A percentile compares a stretch with the other conserved stretches of the same genome.
These are phyloP conservation scores for Chloromyia formosa DNA, from an alignment of 2,888 invertebrate genomes.

Conservation along the genomic window DNA sequence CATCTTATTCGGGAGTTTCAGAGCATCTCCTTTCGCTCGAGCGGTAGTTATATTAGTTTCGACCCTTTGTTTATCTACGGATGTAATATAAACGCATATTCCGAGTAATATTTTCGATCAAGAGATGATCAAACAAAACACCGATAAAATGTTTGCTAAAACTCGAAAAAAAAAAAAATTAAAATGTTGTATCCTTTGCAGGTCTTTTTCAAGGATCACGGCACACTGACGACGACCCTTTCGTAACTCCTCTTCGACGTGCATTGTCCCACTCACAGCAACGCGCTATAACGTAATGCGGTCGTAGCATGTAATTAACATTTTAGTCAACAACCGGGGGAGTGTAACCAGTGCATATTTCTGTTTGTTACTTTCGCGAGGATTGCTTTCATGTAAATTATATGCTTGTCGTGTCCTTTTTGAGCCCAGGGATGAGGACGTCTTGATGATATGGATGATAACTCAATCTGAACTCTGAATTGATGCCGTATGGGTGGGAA, in stretches of 20 bases:
- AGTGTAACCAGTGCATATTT: not conserved
- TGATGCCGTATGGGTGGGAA: not conserved
- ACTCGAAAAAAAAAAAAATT: slow-evolving; percentile 33
- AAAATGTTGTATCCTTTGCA: slow-evolving; percentile 44
- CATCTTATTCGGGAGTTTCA: not conserved
- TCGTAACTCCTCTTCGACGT: not conserved
- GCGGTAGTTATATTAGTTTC: slow-evolving; percentile 36
- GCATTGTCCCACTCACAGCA: not conserved
- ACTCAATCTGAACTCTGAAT: slow-evolving; percentile 31
- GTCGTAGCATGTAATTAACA: slow-evolving; percentile 51
- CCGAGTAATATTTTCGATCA: slow-evolving; percentile 56
- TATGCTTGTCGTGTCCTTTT: slow-evolving; percentile 31
- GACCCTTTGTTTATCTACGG: slow-evolving; percentile 47
- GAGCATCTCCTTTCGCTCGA: not conserved
- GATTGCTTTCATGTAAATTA: slow-evolving; percentile 48
- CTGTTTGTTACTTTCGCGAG: slow-evolving; percentile 29
- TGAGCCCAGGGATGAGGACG: slow-evolving; percentile 8
- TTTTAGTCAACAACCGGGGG: slow-evolving; percentile 44
- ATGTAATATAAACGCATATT: slow-evolving; percentile 56
- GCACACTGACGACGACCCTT: not conserved
- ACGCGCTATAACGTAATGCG: slow-evolving; percentile 47
- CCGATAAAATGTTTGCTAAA: slow-evolving; percentile 46
- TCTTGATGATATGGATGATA: slow-evolving; percentile 34
- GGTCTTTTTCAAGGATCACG: slow-evolving; percentile 19
- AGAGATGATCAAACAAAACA: slow-evolving; percentile 57